Conservation (phyloP, 2,888 invertebrate species). For the Ochropleura plecta region DNA sequence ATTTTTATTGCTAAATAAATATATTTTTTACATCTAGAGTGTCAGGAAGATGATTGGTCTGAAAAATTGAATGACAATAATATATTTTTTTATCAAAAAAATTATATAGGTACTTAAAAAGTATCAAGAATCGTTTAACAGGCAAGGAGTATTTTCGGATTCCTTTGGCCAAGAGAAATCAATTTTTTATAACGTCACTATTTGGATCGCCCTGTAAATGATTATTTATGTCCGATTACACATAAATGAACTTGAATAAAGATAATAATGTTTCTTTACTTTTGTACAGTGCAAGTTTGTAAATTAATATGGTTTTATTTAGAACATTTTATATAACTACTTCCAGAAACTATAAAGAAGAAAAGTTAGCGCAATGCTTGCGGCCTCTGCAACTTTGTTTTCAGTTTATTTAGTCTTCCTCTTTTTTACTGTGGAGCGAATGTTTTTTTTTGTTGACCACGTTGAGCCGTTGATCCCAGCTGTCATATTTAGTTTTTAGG, state of each 20-base stretch:
- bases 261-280: not conserved
- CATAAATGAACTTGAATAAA: not conserved
- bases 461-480: not conserved
- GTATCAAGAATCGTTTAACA: too few species aligned
- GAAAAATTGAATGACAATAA: too few species aligned
- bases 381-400: not conserved
- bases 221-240: too few species aligned
- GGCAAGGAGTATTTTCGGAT: too few species aligned
- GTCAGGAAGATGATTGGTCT: too few species aligned
- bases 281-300: constrained; percentile 4
- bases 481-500: not conserved
- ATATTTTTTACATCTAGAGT: too few species aligned
- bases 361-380: constrained; percentile 5
- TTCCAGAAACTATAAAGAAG: not conserved
- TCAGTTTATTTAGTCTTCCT: not conserved
- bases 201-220: too few species aligned
- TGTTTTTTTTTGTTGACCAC: not conserved
- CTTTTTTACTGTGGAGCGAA: not conserved
- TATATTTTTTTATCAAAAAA: too few species aligned
- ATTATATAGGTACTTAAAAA: too few species aligned
- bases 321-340: not conserved
- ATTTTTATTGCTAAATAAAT: not conserved
- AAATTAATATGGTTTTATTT: constrained; percentile 4
- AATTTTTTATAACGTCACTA: too few species aligned
- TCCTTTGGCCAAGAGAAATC: too few species aligned